Evolutionary conservation across 2,797 vertebrate genomes (phyloP).

Genomic region (Phataginus tricuspis): DNA sequence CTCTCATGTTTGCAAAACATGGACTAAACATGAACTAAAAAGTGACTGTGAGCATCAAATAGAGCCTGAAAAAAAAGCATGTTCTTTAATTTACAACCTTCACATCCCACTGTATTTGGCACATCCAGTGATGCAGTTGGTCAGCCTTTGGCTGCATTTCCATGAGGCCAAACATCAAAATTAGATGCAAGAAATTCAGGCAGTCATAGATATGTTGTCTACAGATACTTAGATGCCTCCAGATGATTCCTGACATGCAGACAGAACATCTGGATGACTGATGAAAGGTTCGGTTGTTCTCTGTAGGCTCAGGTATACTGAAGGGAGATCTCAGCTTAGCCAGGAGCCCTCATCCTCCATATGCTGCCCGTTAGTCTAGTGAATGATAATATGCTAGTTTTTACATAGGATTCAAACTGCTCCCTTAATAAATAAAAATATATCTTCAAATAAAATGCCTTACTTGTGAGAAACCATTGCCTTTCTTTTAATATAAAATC

Average conservation of each 20-base stretch:
- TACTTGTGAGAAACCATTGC: not conserved
- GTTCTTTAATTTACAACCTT: constrained; percentile 30
- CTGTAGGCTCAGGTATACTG: not conserved
- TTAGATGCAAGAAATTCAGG: constrained; percentile 3
- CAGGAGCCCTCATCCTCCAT: not conserved
- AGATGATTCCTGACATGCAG: not conserved
- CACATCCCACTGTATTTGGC: constrained; percentile 28
- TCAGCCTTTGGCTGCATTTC: constrained; percentile 20
- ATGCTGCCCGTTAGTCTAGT: not conserved
- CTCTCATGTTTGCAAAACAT: constrained; percentile 47
- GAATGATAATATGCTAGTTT: not conserved
- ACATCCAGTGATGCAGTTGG: not conserved
- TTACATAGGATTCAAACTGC: not conserved
- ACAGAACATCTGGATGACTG: not conserved
- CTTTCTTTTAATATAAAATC: constrained; percentile 51
- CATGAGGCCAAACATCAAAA: not conserved
- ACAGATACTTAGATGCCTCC: not conserved
- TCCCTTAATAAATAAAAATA: not conserved
- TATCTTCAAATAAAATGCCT: not conserved
- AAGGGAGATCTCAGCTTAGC: not conserved
- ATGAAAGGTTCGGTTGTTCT: not conserved
- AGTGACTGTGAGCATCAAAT: not conserved
- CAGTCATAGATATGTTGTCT: not conserved
- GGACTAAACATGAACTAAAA: constrained; percentile 35
- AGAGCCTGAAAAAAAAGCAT: not conserved